Evolutionary conservation across 1,140 invertebrate genomes (phyloP).

Genomic region (Zelostemma sp.): DNA sequence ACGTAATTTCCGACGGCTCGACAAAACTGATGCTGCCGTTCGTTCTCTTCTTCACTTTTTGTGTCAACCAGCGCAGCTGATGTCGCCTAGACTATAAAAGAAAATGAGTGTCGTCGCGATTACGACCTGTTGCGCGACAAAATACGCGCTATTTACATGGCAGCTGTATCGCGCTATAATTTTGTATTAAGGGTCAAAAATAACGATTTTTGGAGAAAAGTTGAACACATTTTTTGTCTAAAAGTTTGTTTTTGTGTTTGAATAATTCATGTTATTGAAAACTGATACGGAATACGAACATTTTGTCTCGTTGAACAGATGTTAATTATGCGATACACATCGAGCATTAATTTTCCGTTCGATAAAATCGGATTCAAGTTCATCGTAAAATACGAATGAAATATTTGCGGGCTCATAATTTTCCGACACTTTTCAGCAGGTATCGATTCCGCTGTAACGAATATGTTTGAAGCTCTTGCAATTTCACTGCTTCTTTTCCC

Average conservation of each 20-base stretch:
- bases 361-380: too few relatives aligned
- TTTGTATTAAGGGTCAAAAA: conserved; percentile 27
- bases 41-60: conserved; percentile 31
- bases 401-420: too few relatives aligned
- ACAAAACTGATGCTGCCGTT: conserved; percentile 25
- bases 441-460: not conserved
- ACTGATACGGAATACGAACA: not conserved
- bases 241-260: too few relatives aligned
- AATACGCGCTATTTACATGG: conserved; percentile 33
- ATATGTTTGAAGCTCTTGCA: conserved; percentile 20
- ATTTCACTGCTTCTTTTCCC: not conserved
- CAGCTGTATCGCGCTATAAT: conserved; percentile 13
- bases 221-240: too few relatives aligned
- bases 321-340: too few relatives aligned
- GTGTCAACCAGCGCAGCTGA: conserved; percentile 22
- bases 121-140: conserved; percentile 38
- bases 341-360: too few relatives aligned
- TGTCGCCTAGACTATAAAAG: conserved; percentile 37
- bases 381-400: too few relatives aligned
- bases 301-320: too few relatives aligned
- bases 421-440: too few relatives aligned
- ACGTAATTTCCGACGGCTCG: not conserved
- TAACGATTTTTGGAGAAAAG: too few relatives aligned
- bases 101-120: conserved; percentile 36
- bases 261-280: too few relatives aligned